Percentiles rank a stretch among this genome's conserved stretches.
These are phyloP conservation scores for Panagrolaimus sp. DNA, from an alignment of 1,140 invertebrate genomes.

Conservation along the genomic window DNA sequence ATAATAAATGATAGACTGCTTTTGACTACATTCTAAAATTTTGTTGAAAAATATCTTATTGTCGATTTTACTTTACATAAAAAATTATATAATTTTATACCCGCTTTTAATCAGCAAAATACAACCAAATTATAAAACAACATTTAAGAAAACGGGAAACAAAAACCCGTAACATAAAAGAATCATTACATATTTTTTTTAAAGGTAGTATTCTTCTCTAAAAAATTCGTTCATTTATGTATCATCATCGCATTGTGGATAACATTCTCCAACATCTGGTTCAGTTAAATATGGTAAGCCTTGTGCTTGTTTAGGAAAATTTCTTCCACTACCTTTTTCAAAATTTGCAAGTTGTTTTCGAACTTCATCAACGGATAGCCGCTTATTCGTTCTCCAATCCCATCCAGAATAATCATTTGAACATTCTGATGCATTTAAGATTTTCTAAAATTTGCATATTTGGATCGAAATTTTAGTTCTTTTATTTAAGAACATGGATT, in stretches of 20 bases:
- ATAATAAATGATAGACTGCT: too few relatives aligned
- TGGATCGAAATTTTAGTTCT: background rate
- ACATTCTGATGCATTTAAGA: slow-evolving; percentile 35
- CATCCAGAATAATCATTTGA: slow-evolving; percentile 29
- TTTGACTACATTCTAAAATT: too few relatives aligned
- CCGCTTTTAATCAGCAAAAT: too few relatives aligned
- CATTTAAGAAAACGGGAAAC: too few relatives aligned
- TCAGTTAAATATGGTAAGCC: slow-evolving; percentile 22
- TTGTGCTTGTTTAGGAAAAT: slow-evolving; percentile 23
- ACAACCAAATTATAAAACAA: too few relatives aligned
- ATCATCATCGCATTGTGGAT: slow-evolving; percentile 24
- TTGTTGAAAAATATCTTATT: too few relatives aligned
- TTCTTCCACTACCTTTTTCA: slow-evolving; percentile 13
- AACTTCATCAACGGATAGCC: slow-evolving; percentile 16
- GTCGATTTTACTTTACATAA: too few relatives aligned
- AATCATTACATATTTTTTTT: background rate
- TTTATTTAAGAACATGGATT: background rate
- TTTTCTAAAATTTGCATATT: slow-evolving; percentile 10
- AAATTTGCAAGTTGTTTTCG: slow-evolving; percentile 19
- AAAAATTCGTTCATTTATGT: too few relatives aligned
- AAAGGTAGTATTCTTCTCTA: too few relatives aligned
- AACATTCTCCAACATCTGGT: slow-evolving; percentile 29
- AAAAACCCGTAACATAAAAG: too few relatives aligned
- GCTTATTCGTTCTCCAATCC: slow-evolving; percentile 36
- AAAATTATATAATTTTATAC: too few relatives aligned